Percentiles rank a stretch among this genome's conserved stretches.
These are phyloP conservation scores for Drosophila kurseongensis DNA, from an alignment of 1,140 invertebrate genomes.

Conservation along the genomic window DNA sequence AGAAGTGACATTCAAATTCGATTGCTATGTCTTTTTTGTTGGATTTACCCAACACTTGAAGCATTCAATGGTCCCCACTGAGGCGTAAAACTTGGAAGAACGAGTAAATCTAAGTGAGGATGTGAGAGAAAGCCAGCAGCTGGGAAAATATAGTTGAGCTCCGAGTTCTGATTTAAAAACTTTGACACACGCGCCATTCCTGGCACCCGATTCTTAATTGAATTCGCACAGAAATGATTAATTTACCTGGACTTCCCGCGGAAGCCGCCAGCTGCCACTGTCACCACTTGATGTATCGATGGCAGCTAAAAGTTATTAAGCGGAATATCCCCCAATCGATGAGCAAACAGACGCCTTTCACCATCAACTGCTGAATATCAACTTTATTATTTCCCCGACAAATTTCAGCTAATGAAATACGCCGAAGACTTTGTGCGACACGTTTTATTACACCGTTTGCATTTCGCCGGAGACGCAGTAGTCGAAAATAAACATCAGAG, in stretches of 20 bases:
- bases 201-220: slow-evolving; percentile 29
- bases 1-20: slow-evolving; percentile 32
- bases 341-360: slow-evolving; percentile 39
- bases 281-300: slow-evolving; percentile 55
- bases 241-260: slow-evolving; percentile 25
- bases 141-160: slow-evolving; percentile 1
- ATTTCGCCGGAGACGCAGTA: slow-evolving; percentile 28
- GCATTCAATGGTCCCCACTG: slow-evolving; percentile 20
- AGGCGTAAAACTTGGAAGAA: slow-evolving; percentile 39
- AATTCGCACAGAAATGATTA: slow-evolving; percentile 52
- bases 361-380: slow-evolving; percentile 51
- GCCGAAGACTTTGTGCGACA: slow-evolving; percentile 46
- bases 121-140: slow-evolving; percentile 3
- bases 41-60: slow-evolving; percentile 1
- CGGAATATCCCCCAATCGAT: slow-evolving; percentile 13
- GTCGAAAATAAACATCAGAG: slow-evolving; percentile 47
- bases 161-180: slow-evolving; percentile 24
- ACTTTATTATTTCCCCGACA: slow-evolving; percentile 46
- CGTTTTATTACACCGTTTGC: slow-evolving; percentile 68
- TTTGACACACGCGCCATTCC: slow-evolving; percentile 16
- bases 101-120: slow-evolving; percentile 16
- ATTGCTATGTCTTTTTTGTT: slow-evolving; percentile 8
- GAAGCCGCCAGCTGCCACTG: slow-evolving; percentile 39
- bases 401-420: slow-evolving; percentile 65
- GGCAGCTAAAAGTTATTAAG: slow-evolving; percentile 36